Base-by-base conservation (phyloP, 2,888 invertebrate genomes). In the Stegophylla sp. region DNA sequence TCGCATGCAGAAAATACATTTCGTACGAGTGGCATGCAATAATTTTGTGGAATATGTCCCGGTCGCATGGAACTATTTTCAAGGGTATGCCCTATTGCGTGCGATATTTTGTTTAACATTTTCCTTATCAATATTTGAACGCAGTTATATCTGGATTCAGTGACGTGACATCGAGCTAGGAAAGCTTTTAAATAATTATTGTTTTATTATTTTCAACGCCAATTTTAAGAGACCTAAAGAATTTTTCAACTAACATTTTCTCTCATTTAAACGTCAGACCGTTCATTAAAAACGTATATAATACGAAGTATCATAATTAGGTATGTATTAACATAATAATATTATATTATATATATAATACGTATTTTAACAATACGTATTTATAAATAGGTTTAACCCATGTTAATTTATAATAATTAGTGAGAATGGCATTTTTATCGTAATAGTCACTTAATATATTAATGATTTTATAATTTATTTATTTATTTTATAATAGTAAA, bases 1-100 rank as follows among this genome's bases (percentile, higher is more conserved):
- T 48, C 17, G 66, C 66, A 67, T 17, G 66, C 26, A 1, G 17
- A 67, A 67, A 26, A 48, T 48, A 67, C 45, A 48, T 67, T 67
- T 67, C 17, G 26, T 45, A 17, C 17, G 45, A 67, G 48, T 26
- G 15, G 7, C 23, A 48, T n/a, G 34, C 41, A 17, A 48, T 67
- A 34, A 26, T 48, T 23, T 26, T n/a, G 48, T 45, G 4, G 26
- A 9, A 26, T 67, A 48, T 67, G 45, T 67, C 45, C 26, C 15
- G 26, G 64, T 67, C 12, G 7, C 66, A 48, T 67, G 45, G 17
- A 15, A 48, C 26, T 15, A 23, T 12, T 56, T 56, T 56, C 23
- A 23, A 45, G 1, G 10, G 15, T 67, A 67, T 7, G 66, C 26
- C 15, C 15, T 1, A 17, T 1, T 17, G 45, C 66, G 13, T 67